Evolutionary conservation across 2,797 vertebrate species (phyloP), one percentile per base, ranked within the genome.

Genomic region (Malurus leucopterus): DNA sequence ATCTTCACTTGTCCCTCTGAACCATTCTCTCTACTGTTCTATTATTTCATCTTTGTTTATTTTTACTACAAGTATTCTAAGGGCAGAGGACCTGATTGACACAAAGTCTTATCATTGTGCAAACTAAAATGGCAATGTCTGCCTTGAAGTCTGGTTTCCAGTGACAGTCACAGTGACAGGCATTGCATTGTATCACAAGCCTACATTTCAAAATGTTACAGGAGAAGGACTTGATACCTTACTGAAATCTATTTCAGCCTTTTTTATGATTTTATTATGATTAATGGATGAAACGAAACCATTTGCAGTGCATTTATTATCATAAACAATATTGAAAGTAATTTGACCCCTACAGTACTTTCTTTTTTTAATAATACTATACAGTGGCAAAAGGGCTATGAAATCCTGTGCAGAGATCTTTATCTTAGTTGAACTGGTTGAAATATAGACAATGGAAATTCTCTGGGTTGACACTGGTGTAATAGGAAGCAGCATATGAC

Each of bases 381-480:
- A 57, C 26, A 82, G 40, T 82, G 36, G 74, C 63, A 73, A 89
- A 89, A 86, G 49, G 46, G 57, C 70, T 86, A 70, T 91, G 88
- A 93, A 93, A 71, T 71, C 9, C 61, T 34, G 20, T n/a, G 50
- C 44, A 61, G 62, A 88, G 89, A 86, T 86, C 74, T 93, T 92
- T 89, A 88, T 95, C 90, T 93, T 91, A 73, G 86, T 84, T 93
- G 89, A 86, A 89, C 59, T 64, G 36, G 74, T 68, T 93, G 87
- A 92, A 93, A 81, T 86, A 92, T 53, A 89, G 83, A 86, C 88
- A 93, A n/a, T 79, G 71, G 83, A 91, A 88, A 89, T 82, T 57
- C 74, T 93, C 74, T 76, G 53, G 49, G 41, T 72, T 89, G 86
- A 88, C 80, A 54, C 0, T 61, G 77, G 89, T 81, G 36, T 93